Base-by-base conservation (phyloP, 2,113 vertebrate genomes). In the Rhinoderma darwinii region DNA sequence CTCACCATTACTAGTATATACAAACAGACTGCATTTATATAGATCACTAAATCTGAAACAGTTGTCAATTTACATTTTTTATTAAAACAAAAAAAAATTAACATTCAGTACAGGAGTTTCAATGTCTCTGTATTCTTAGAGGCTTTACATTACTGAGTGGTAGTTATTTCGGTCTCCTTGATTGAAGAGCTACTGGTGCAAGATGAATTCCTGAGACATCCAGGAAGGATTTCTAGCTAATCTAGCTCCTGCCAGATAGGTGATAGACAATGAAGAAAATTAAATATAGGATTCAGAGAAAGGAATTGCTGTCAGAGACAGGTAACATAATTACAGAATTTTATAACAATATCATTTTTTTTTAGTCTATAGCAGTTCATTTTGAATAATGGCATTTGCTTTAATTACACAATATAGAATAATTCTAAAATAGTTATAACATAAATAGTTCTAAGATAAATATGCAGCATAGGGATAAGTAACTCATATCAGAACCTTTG, bases 211-310 rank as follows among this genome's bases (percentile, higher is more conserved):
- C 54, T 61, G 51, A 59, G 35, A 61, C 32, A 80, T 41, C 37
- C 51, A 59, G 22, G 32, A 18, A 79, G 51, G 54, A 61, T 54
- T 80, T 37, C 44, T 39, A 59, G 17, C 77, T 80, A 80, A 80
- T 80, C 77, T 80, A 59, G 30, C 50, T 39, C 51, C 51, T 80
- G 77, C 61, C 47, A 14, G 35, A 39, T 80, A 59, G 77, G 77
- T 80, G 77, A 59, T 80, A 80, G 77, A 80, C 77, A 80, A 80
- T 80, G 37, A 37, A 80, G 51, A 41, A 80, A 80, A 80, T 80
- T 39, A 80, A 80, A 80, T 41, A 37, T 37, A 80, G 77, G 54
- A 59, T 80, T 80, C 54, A 25, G 54, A 59, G 35, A 61, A 61
- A 80, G 77, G 51, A 30, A 80, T 61, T 12, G 54, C 54, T 80